Percentiles rank a stretch among this genome's conserved stretches.
phyloP scores from a whole-genome alignment of 2,888 invertebrate genomes.

The Trichogramma dendrolimi region DNA sequence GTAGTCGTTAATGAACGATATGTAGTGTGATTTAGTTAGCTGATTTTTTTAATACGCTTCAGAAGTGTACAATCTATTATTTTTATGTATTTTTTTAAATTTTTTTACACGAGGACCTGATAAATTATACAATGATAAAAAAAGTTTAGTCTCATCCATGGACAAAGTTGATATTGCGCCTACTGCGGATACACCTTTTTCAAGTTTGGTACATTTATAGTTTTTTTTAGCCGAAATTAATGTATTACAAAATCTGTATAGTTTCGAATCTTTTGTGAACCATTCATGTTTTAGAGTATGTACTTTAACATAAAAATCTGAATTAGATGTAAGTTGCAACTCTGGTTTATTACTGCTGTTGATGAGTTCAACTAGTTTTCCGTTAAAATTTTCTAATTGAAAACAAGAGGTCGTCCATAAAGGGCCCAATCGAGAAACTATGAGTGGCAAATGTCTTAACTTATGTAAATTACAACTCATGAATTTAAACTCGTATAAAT shows the following conservation, averaged over 20 bases:
- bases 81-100: slow-evolving; percentile 7
- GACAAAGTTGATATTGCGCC: no score
- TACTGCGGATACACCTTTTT: background rate
- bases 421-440: background rate
- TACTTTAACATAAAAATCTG: background rate
- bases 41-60: background rate
- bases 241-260: background rate
- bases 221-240: background rate
- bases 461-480: slow-evolving; percentile 7
- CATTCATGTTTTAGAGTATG: slow-evolving; percentile 8
- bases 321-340: background rate
- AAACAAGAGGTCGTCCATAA: slow-evolving; percentile 3
- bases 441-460: background rate
- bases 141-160: background rate
- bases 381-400: background rate
- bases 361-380: background rate
- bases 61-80: background rate
- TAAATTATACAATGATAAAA: background rate
- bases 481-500: background rate
- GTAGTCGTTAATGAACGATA: background rate
- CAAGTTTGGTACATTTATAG: background rate
- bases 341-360: slow-evolving; percentile 1
- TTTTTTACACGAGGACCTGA: background rate
- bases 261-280: background rate
- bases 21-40: background rate